A percentile compares a stretch with the other conserved stretches of the same genome.
Evolutionary conservation across 1,140 invertebrate species (phyloP).

Genomic region (Zaprionus kolodkinae): DNA sequence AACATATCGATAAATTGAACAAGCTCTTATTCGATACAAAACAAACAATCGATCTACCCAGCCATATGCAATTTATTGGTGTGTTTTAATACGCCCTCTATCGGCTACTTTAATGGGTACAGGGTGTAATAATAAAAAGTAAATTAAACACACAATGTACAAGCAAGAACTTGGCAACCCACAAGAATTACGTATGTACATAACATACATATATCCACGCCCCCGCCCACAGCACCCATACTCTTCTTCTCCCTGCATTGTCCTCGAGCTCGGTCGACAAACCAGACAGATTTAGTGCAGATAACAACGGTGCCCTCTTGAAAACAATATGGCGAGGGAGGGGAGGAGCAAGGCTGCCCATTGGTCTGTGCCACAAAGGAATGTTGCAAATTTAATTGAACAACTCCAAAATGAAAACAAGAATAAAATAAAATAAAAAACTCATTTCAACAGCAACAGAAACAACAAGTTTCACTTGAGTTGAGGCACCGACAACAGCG

Average conservation of each 20-base stretch:
- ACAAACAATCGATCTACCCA: background rate
- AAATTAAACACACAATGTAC: slow-evolving; percentile 24
- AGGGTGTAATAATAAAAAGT: slow-evolving; percentile 19
- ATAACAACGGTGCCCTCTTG: slow-evolving; percentile 29
- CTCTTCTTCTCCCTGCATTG: background rate
- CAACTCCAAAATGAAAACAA: slow-evolving; percentile 64
- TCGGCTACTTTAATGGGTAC: background rate
- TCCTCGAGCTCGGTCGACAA: slow-evolving; percentile 7
- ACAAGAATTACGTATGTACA: background rate
- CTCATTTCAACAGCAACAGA: slow-evolving; percentile 40
- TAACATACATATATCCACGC: background rate
- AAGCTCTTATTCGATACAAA: background rate
- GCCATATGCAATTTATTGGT: background rate
- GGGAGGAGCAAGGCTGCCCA: background rate
- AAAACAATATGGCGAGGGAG: slow-evolving; percentile 23
- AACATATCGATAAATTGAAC: too few relatives aligned
- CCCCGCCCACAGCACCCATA: background rate
- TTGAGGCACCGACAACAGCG: background rate
- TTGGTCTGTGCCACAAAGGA: slow-evolving; percentile 33
- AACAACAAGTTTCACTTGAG: slow-evolving; percentile 52
- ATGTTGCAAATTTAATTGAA: slow-evolving; percentile 72
- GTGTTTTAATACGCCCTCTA: background rate
- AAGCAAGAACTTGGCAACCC: slow-evolving; percentile 34
- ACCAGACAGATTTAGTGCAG: slow-evolving; percentile 41
- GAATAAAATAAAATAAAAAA: slow-evolving; percentile 35